Conservation (phyloP, 2,113 vertebrate genomes). For the Hyperoodon ampullatus region DNA sequence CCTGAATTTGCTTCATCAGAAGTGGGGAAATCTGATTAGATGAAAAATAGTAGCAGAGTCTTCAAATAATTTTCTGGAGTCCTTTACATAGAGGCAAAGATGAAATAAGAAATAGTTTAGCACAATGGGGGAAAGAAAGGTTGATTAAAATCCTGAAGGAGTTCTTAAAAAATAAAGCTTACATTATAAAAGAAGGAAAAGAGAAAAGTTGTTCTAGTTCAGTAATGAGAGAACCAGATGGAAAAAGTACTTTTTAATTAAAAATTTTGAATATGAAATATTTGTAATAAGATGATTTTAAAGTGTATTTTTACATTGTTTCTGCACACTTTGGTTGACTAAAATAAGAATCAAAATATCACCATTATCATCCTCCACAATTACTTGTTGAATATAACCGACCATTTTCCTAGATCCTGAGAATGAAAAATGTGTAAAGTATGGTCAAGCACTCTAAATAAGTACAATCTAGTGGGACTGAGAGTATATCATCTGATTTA, state of each 20-base stretch:
- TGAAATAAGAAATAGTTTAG: constrained; percentile 29
- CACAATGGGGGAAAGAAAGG: not conserved
- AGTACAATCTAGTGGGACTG: not conserved
- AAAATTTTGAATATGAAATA: constrained; percentile 36
- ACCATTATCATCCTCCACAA: not conserved
- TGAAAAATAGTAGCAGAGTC: not conserved
- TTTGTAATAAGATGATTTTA: constrained; percentile 8
- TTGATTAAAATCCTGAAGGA: constrained; percentile 12
- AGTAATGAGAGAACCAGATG: not conserved
- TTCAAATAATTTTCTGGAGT: constrained; percentile 42
- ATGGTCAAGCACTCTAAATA: not conserved
- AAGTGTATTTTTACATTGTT: not conserved
- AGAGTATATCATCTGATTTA: not conserved
- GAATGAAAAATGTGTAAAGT: not conserved
- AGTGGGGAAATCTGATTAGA: not conserved
- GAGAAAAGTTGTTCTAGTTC: not conserved
- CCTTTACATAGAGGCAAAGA: constrained; percentile 13
- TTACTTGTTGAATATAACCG: not conserved
- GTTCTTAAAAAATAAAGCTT: constrained; percentile 1
- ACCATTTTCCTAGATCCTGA: not conserved
- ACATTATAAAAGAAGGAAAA: constrained; percentile 7
- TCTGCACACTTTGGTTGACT: not conserved
- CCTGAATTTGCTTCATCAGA: not conserved
- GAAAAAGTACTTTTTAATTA: not conserved
- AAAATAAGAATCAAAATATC: not conserved